phyloP scores from a whole-genome alignment of 2,888 invertebrate species.

The Eupithecia tripunctaria region DNA sequence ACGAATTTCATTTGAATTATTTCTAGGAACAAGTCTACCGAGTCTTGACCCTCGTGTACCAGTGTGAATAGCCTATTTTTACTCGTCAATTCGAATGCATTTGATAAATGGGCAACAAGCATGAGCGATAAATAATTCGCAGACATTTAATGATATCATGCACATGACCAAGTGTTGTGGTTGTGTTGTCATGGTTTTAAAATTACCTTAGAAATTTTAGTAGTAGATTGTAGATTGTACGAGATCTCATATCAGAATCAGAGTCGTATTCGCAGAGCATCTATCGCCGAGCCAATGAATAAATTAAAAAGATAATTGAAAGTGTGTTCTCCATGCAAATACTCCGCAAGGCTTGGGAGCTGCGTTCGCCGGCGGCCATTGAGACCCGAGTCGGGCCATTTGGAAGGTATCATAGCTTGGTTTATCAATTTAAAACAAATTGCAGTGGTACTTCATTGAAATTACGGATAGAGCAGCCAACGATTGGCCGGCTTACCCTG shows the following conservation, averaged over 20 bases:
- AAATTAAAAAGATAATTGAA: conserved; percentile 34
- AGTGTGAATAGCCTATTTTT: not conserved
- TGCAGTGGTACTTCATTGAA: not conserved
- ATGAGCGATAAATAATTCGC: conserved; percentile 19
- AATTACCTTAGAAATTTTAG: not conserved
- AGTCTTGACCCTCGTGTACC: not conserved
- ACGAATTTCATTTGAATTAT: conserved; percentile 11
- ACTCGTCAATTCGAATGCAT: not conserved
- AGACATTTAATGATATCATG: conserved; percentile 4
- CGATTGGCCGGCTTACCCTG: too few species aligned
- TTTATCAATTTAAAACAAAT: not conserved
- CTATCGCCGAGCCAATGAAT: conserved; percentile 35
- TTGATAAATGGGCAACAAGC: conserved; percentile 1
- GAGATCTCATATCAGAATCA: conserved; percentile 10
- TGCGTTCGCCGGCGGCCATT: conserved; percentile 3
- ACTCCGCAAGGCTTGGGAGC: not conserved
- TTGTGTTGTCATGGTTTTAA: not conserved
- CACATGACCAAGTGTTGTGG: not conserved
- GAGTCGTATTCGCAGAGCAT: conserved; percentile 26
- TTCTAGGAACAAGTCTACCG: conserved; percentile 2
- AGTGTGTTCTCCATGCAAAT: conserved; percentile 13
- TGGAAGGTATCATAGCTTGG: not conserved
- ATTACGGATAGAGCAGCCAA: too few species aligned
- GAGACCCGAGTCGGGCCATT: not conserved
- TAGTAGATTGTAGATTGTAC: not conserved